Conservation (phyloP, 2,797 vertebrate species). For the Spizella passerina region DNA sequence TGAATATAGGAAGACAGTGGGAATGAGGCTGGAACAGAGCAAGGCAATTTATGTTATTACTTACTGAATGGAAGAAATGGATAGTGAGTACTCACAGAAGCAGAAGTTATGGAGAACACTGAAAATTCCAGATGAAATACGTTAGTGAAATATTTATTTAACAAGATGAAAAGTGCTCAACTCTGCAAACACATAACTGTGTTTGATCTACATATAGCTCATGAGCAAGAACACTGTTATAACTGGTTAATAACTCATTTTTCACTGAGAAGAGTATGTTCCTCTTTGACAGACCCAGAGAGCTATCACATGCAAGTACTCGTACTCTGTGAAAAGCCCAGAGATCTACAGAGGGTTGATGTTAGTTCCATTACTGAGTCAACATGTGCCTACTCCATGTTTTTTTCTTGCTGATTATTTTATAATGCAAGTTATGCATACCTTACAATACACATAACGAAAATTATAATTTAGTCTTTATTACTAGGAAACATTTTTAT, state of each 20-base stretch:
- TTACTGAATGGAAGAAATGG: not conserved
- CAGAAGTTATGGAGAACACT: not conserved
- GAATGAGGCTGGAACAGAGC: not conserved
- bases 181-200: not conserved
- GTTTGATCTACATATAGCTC: not conserved
- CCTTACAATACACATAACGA: not conserved
- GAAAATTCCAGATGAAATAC: not conserved
- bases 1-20: not conserved
- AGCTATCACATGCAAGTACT: not conserved
- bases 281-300: not conserved
- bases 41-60: not conserved
- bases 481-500: not conserved
- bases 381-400: not conserved
- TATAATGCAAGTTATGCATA: not conserved
- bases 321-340: not conserved
- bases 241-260: not conserved
- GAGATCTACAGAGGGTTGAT: not conserved
- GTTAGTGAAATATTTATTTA: not conserved
- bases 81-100: not conserved
- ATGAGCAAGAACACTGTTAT: not conserved
- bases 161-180: not conserved
- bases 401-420: not conserved
- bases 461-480: not conserved
- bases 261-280: not conserved
- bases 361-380: not conserved